Evolutionary conservation across 2,113 vertebrate genomes (phyloP).

Genomic region (Cyanistes caeruleus): DNA sequence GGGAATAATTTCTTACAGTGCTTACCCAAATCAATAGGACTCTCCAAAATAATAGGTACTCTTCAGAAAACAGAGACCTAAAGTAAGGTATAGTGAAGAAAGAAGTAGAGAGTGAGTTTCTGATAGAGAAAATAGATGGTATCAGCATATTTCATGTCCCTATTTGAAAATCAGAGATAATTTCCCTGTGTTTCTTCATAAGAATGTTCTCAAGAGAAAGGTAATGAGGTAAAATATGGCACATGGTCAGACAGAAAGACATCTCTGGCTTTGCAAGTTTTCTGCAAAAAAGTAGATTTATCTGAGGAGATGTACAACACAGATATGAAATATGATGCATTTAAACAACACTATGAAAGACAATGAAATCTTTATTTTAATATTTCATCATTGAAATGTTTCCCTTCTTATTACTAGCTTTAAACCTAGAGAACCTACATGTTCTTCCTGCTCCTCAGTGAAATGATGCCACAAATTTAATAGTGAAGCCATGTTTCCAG

Average conservation of each 20-base stretch:
- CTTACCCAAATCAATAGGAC: neutral
- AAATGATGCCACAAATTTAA: neutral
- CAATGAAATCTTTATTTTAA: neutral
- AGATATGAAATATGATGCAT: neutral
- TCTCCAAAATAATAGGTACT: neutral
- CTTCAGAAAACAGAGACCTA: neutral
- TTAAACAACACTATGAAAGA: neutral
- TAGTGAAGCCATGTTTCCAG: neutral
- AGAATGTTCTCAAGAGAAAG: neutral
- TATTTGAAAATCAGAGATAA: neutral
- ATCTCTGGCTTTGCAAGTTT: neutral
- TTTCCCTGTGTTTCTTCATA: rapidly evolving
- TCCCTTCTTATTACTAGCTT: neutral
- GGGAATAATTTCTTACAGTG: neutral
- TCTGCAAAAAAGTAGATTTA: neutral
- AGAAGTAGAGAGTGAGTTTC: neutral
- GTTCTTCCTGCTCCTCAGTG: neutral
- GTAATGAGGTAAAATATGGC: neutral
- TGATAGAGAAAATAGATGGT: neutral
- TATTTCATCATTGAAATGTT: neutral
- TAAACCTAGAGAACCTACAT: neutral
- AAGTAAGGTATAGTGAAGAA: neutral
- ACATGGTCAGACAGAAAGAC: neutral
- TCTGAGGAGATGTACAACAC: neutral
- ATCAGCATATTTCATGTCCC: neutral